Conservation (phyloP, 1,140 invertebrate genomes). For the Drosophila gunungcola region DNA sequence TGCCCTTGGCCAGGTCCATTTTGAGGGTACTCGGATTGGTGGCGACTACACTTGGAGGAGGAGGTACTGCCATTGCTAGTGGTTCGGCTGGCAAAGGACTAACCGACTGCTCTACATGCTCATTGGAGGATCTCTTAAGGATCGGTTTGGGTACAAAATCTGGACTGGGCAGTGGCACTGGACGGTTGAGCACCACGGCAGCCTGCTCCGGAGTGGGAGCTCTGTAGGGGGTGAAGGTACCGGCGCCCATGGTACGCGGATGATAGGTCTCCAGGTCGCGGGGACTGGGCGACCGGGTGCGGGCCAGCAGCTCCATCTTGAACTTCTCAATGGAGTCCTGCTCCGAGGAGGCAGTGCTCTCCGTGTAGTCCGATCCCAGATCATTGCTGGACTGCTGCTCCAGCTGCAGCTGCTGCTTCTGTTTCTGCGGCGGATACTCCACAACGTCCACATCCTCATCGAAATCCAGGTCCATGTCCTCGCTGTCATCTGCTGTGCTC, state of each 20-base stretch:
- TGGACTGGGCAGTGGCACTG: constrained; percentile 86
- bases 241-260: constrained; percentile 85
- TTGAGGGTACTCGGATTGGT: constrained; percentile 33
- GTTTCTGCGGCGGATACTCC: constrained; percentile 9
- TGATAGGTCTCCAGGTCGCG: constrained; percentile 89
- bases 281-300: constrained; percentile 85
- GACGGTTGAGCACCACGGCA: constrained; percentile 86
- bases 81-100: constrained; percentile 51
- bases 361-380: constrained; percentile 87
- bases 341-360: constrained; percentile 86
- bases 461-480: constrained; percentile 53
- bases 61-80: constrained; percentile 34
- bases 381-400: constrained; percentile 69
- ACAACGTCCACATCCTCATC: constrained; percentile 34
- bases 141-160: constrained; percentile 91
- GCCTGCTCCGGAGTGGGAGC: constrained; percentile 85
- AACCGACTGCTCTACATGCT: constrained; percentile 60
- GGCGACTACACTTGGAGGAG: neutral
- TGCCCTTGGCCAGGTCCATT: constrained; percentile 74
- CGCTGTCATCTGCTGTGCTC: constrained; percentile 70
- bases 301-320: constrained; percentile 86
- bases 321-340: constrained; percentile 86
- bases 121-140: constrained; percentile 87
- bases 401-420: constrained; percentile 27
- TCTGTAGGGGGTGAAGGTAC: constrained; percentile 80